A percentile compares a stretch with the other conserved stretches of the same genome.
phyloP scores from a whole-genome alignment of 2,113 vertebrate species.

The Sorex fumeus region DNA sequence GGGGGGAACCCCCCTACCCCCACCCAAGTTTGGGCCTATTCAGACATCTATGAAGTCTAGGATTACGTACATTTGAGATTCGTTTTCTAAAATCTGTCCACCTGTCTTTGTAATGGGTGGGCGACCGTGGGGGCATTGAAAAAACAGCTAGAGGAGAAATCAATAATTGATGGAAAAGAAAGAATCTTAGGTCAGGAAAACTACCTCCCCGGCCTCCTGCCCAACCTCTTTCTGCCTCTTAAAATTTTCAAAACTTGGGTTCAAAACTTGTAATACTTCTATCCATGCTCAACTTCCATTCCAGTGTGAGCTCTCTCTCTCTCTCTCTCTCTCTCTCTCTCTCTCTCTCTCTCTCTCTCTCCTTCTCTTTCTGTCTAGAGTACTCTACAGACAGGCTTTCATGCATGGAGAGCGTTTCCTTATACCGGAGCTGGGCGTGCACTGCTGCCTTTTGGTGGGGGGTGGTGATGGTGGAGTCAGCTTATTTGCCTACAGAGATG shows the following conservation, averaged over 20 bases:
- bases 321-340: not conserved
- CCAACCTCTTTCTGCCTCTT: not conserved
- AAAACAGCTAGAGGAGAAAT: not conserved
- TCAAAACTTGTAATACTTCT: not conserved
- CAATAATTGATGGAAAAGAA: not conserved
- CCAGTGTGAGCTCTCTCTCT: not conserved
- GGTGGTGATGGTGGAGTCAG: not conserved
- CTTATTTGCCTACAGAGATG: conserved; percentile 66
- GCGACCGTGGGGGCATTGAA: not conserved
- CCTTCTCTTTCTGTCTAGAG: not conserved
- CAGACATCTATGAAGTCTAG: not conserved
- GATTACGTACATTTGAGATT: not conserved
- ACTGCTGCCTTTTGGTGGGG: conserved; percentile 1
- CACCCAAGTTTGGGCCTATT: conserved; percentile 14
- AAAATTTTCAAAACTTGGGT: conserved; percentile 30
- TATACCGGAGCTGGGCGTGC: not conserved
- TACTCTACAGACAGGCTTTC: not conserved
- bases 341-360: no score
- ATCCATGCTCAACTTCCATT: conserved; percentile 7
- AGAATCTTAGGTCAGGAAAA: not conserved
- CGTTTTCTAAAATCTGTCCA: not conserved
- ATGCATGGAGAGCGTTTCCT: not conserved
- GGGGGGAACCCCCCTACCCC: no score
- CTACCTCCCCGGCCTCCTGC: not conserved
- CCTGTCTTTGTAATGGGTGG: not conserved